Evolutionary conservation across 2,888 invertebrate species (phyloP), one percentile per base, ranked within the genome.

Genomic region (Monopis laevigella): DNA sequence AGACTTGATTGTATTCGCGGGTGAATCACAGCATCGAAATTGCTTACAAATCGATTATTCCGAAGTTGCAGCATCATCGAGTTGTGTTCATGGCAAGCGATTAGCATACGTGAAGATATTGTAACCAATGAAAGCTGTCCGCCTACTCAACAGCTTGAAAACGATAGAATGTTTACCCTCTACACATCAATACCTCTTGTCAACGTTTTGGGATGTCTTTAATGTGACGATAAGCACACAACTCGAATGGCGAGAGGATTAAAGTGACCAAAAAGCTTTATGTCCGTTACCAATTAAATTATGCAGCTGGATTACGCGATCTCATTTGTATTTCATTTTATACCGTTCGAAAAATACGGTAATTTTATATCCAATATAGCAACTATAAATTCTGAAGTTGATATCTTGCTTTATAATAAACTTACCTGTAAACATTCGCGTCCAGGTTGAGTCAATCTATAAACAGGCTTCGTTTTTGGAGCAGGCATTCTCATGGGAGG

Each of bases 391-490:
- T 21, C 24, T 21, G 5, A 21, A 7, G 24, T 21, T 7, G 24
- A 8, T 21, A 21, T n/a, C n/a, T n/a, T n/a, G n/a, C 24, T 21
- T 21, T 21, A 21, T 7, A 7, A 29, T 4, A 13, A 16, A 30
- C 65, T 49, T 52, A 80, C 78, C 78, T 80, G 75, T 40, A 14
- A 11, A 62, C 62, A 49, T 53, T 74, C 72, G 67, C 67, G 71
- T 53, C 70, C 64, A 11, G 62, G 67, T 46, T 65, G 70, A 45
- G 63, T 68, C 48, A 65, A 50, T 59, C 68, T 61, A 60, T 62
- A 59, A 30, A 59, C 55, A 2, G 65, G 56, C 32, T 57, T 56
- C 44, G 51, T 19, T 4, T 7, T 48, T 1, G 74, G 73, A 45
- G 65, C 71, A 7, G 75, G 74, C 75, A 75, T 75, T 49, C 74